Percentiles rank a stretch among this genome's conserved stretches.
Evolutionary conservation across 2,113 vertebrate genomes (phyloP).

Genomic region (Cairina moschata): DNA sequence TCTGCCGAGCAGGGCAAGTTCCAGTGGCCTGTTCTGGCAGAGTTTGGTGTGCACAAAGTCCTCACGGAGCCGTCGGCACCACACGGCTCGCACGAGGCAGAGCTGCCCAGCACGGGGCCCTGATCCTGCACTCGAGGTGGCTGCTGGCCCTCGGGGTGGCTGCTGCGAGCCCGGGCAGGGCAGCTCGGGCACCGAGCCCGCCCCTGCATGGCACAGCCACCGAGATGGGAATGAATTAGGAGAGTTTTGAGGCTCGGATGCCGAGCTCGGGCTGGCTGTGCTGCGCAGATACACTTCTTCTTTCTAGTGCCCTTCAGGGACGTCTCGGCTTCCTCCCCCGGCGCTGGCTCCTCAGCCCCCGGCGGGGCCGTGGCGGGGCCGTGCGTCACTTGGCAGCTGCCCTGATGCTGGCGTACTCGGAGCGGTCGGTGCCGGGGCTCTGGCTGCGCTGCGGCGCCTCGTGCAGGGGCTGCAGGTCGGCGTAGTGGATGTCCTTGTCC

Average conservation of each 20-base stretch:
- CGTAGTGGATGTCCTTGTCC: conserved; percentile 21
- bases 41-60: rapidly evolving
- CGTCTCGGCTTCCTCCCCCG: neutral
- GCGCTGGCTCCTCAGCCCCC: rapidly evolving
- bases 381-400: neutral
- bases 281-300: neutral
- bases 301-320: neutral
- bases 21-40: neutral
- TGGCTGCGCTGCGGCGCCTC: rapidly evolving
- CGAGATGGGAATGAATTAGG: rapidly evolving
- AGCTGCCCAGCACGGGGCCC: neutral
- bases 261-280: rapidly evolving
- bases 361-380: neutral
- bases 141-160: neutral
- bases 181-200: neutral
- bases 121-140: rapidly evolving
- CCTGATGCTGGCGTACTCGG: conserved; percentile 10
- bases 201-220: neutral
- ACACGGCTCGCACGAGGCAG: neutral
- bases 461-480: neutral
- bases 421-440: neutral
- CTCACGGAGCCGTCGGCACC: neutral
- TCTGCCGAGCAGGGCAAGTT: rapidly evolving
- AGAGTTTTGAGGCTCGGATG: neutral
- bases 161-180: rapidly evolving